These are phyloP conservation scores for Sthenelais limicola DNA, from an alignment of 2,888 invertebrate species.

Conservation along the genomic window DNA sequence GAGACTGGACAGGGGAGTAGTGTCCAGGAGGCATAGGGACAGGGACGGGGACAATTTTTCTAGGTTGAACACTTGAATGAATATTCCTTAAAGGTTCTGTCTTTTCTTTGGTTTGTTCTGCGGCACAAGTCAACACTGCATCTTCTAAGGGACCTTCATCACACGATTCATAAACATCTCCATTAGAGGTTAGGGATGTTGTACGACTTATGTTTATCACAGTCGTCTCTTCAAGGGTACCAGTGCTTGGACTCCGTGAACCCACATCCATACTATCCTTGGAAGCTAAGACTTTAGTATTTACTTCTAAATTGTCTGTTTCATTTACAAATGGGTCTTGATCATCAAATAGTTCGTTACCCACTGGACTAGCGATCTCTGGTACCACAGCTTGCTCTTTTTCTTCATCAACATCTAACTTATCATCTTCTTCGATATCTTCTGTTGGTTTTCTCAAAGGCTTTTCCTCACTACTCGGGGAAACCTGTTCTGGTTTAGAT, in stretches of 20 bases:
- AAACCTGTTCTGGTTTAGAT: neutral
- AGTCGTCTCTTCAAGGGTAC: neutral
- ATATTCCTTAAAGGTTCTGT: neutral
- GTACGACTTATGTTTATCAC: constrained; percentile 6
- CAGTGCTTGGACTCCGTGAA: neutral
- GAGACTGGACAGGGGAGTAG: constrained; percentile 8
- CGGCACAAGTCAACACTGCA: neutral
- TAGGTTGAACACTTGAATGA: neutral
- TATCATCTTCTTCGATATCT: constrained; percentile 5
- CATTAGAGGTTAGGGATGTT: neutral
- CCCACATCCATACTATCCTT: too few species aligned
- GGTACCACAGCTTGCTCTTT: constrained; percentile 1
- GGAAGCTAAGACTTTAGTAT: too few species aligned
- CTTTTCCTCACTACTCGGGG: neutral
- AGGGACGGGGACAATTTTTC: neutral
- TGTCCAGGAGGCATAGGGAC: neutral
- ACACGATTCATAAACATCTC: constrained; percentile 18
- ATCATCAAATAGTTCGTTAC: too few species aligned
- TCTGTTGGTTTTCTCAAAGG: neutral
- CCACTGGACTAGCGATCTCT: too few species aligned
- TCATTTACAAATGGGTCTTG: too few species aligned
- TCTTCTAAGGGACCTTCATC: neutral
- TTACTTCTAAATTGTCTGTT: too few species aligned
- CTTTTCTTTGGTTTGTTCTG: neutral
- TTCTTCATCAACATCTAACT: neutral